Percentiles rank a stretch among this genome's conserved stretches.
phyloP scores from a whole-genome alignment of 2,113 vertebrate genomes.

The Mixornis gularis region DNA sequence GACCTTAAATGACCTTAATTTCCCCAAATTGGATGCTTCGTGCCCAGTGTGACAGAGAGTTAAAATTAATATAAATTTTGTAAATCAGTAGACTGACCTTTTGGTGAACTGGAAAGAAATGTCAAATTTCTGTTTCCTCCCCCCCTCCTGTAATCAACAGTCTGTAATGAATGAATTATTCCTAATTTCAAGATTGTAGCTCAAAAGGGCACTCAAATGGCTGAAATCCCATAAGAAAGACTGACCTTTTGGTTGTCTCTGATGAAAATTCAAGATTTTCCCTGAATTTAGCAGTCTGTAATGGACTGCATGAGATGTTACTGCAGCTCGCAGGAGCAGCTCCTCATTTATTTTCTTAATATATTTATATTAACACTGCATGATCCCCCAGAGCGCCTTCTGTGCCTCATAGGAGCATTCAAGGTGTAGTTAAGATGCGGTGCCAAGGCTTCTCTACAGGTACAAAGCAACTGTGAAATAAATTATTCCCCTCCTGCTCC shows the following conservation, averaged over 20 bases:
- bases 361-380: background rate
- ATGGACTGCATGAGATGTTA: background rate
- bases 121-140: constrained; percentile 21
- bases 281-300: background rate
- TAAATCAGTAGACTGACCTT: constrained; percentile 60
- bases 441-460: background rate
- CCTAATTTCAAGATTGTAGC: constrained; percentile 51
- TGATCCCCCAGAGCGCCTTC: background rate
- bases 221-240: constrained; percentile 48
- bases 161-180: constrained; percentile 60
- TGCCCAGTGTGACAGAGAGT: constrained; percentile 40
- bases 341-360: background rate
- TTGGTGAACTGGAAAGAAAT: constrained; percentile 63
- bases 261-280: constrained; percentile 45
- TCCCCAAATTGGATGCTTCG: constrained; percentile 4
- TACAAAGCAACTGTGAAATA: background rate
- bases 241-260: constrained; percentile 39
- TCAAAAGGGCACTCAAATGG: constrained; percentile 48
- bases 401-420: background rate
- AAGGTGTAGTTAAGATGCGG: background rate
- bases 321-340: background rate
- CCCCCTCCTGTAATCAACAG: background rate
- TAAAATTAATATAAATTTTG: constrained; percentile 58
- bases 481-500: background rate
- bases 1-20: constrained; percentile 51